Evolutionary conservation across 2,113 vertebrate species (phyloP), one percentile per base, ranked within the genome.

Genomic region (Plecturocebus donacophilus): DNA sequence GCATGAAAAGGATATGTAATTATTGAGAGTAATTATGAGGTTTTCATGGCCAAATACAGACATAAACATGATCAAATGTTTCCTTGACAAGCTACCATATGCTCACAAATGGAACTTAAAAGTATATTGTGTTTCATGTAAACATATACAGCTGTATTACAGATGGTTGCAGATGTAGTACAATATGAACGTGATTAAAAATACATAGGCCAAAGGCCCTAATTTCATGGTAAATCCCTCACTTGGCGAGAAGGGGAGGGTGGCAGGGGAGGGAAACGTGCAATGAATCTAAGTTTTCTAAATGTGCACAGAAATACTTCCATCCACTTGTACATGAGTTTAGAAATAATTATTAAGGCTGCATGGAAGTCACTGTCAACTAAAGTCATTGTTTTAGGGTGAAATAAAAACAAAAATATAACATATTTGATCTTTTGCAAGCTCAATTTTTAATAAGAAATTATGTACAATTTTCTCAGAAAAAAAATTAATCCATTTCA

Each of bases 401-500:
- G 19, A 92, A 66, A 32, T 40, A 70, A 61, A 45, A 94, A 49
- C 17, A 70, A 84, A 85, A 94, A 70, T 25, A 70, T 11, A n/a
- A 73, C 42, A 84, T 14, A 27, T 79, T 77, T 90, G 45, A 66
- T 79, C 32, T 87, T 80, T 58, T 94, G 17, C 9, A 66, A 92
- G 35, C 14, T 92, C 14, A 68, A n/a, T 79, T 82, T 89, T 90
- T 94, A 97, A 91, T 84, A 12, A 32, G 38, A n/a, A 97, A 85
- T 87, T 83, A 81, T 71, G 54, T 66, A 47, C 2, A 87, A 83
- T 96, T 94, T 98, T 96, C 75, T 95, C 16, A n/a, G 32, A 76
- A 80, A 79, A 80, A 79, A 92, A 97, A 96, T 84, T 64, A 96
- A 90, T 83, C 91, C 32, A 97, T 58, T 77, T 97, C 66, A 93